Base-by-base conservation (phyloP, 2,113 vertebrate genomes). In the Protomyctophum bolini region DNA sequence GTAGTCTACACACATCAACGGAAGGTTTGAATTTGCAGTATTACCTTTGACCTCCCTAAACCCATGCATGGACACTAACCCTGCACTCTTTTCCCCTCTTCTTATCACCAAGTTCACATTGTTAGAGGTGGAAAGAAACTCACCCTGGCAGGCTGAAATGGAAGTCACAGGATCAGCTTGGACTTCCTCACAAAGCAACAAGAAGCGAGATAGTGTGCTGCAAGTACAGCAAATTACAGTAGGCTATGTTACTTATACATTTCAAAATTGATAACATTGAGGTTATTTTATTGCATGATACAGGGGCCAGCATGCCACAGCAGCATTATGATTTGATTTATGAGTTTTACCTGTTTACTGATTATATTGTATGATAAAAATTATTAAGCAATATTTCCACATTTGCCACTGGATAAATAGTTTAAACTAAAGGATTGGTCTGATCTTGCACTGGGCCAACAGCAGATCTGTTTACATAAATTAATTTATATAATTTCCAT, bases 401-500 rank as follows among this genome's bases (percentile, higher is more conserved):
- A 63, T 71, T 73, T 66, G 49, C 45, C n/a, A 21, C 14, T 51
- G 0, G 56, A 10, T 21, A 47, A 51, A 14, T 51, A 10, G 2
- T 8, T 50, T 49, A 49, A 45, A 57, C 21, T 21, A 21, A 21
- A 21, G 6, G 72, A 12, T 45, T 68, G 29, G 6, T 75, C 48
- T 11, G 63, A 73, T 68, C 65, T 50, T 46, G 28, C 14, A 12
- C 12, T 14, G 41, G 54, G 54, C 52, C 46, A 49, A 33, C 28
- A 69, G 4, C 6, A 68, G 21, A 21, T 62, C 45, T 77, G 63
- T 80, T 83, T 81, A 72, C 64, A 78, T 85, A 82, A 69, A 66
- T 72, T 66, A 28, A 21, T 41, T 46, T 58, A 7, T 49, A 66
- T 70, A 59, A 41, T 41, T 2, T 68, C 49, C 52, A 21, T 4